A percentile compares a stretch with the other conserved stretches of the same genome.
Conservation (phyloP, 2,888 invertebrate species). For the Pristionchus fissidentatus region DNA sequence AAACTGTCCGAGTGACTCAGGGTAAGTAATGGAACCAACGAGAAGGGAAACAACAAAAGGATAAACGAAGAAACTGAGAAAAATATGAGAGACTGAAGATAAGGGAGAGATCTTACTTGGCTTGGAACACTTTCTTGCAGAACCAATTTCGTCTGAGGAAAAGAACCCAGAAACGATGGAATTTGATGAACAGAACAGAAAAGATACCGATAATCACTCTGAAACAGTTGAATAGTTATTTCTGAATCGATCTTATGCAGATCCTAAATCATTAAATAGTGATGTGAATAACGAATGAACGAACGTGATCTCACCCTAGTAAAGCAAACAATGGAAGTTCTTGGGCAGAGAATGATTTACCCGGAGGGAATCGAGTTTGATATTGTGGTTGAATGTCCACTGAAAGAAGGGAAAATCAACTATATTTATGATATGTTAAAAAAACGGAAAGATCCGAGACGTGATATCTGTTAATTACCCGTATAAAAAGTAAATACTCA, state of each 20-base stretch:
- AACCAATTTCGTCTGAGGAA: conserved; percentile 23
- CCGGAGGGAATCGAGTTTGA: background rate
- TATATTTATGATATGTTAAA: background rate
- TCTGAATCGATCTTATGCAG: background rate
- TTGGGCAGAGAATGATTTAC: background rate
- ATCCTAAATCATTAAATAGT: too few relatives aligned
- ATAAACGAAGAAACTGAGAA: conserved; percentile 36
- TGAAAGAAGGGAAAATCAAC: background rate
- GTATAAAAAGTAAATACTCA: too few relatives aligned
- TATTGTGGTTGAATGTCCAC: conserved; percentile 36
- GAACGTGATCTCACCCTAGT: background rate
- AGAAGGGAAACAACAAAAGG: background rate
- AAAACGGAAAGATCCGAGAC: background rate
- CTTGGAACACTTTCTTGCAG: conserved; percentile 35
- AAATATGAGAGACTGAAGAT: background rate
- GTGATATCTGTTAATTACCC: background rate
- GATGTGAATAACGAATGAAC: too few relatives aligned
- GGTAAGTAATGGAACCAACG: conserved; percentile 16
- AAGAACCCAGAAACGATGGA: background rate
- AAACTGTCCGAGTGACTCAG: conserved; percentile 25
- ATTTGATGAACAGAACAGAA: conserved; percentile 8
- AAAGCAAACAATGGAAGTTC: conserved; percentile 9
- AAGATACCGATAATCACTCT: conserved; percentile 24
- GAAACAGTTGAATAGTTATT: background rate
- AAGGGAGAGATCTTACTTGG: background rate